Evolutionary conservation across 1,140 invertebrate species (phyloP).

Genomic region (Lerema accius): DNA sequence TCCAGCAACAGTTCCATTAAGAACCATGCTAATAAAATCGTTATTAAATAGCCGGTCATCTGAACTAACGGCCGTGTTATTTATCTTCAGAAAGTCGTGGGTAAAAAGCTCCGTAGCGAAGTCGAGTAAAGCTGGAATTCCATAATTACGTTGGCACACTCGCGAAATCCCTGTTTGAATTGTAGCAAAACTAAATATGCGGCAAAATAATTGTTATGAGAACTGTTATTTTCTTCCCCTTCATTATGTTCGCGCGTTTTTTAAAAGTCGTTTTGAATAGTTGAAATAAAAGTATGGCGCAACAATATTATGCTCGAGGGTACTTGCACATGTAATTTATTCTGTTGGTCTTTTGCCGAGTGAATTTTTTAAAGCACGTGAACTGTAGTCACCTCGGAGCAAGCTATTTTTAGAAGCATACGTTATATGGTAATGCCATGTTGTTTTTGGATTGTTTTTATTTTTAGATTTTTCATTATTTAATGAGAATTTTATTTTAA

Average conservation of each 20-base stretch:
- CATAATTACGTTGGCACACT: conserved; percentile 33
- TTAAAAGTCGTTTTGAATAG: conserved; percentile 29
- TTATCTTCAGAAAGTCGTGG: conserved; percentile 4
- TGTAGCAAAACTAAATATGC: conserved; percentile 28
- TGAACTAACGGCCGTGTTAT: neutral
- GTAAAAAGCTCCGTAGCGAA: conserved; percentile 2
- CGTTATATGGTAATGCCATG: too few relatives aligned
- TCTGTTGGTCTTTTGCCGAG: conserved; percentile 28
- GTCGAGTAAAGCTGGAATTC: conserved; percentile 8
- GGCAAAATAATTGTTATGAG: conserved; percentile 30
- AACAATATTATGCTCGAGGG: conserved; percentile 29
- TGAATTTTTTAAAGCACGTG: conserved; percentile 12
- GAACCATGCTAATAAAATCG: neutral
- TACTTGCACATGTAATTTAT: conserved; percentile 33
- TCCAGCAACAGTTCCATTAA: neutral
- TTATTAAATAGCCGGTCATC: conserved; percentile 2
- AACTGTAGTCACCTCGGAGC: conserved; percentile 16
- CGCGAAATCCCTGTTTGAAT: conserved; percentile 28
- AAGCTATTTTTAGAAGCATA: neutral
- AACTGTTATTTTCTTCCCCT: conserved; percentile 27
- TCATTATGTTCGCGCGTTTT: conserved; percentile 34
- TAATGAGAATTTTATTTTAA: too few relatives aligned
- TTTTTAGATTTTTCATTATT: neutral
- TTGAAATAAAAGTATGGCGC: conserved; percentile 28
- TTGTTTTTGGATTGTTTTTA: too few relatives aligned